Evolutionary conservation across 2,113 vertebrate species (phyloP), one percentile per base, ranked within the genome.

Genomic region (Dolichotis patagonum): DNA sequence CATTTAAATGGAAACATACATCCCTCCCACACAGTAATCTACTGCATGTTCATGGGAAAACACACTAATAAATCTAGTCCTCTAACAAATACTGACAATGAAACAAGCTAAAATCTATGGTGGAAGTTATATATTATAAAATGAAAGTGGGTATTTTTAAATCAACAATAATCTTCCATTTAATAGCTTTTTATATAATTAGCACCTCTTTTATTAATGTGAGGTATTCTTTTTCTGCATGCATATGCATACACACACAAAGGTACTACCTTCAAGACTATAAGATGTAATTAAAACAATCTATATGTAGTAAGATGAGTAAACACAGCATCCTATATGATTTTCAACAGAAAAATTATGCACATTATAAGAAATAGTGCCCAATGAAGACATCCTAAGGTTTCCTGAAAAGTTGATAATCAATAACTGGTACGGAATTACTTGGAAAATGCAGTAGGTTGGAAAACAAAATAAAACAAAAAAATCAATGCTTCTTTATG

Each of bases 11-110:
- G 85, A 95, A 95, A 94, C 22, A 92, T 38, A 90, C 0, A 65
- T 58, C 65, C 6, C 94, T 97, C 95, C 63, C 89, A 85, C 6
- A 69, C 2, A 60, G 49, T 69, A 95, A 88, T 92, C 94, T 52
- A 84, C 85, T 86, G 22, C 24, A 88, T 32, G 63, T n/a, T 82
- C 77, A 92, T 58, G 32, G 43, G 41, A 95, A 95, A 96, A 24
- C 32, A 26, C 56, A 93, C 63, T 90, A 96, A 96, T 89, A 97
- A 94, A 93, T 87, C n/a, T 38, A 86, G 30, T 16, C 49, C 75
- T 22, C 13, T 88, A 58, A 94, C 78, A 96, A 93, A 94, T 54
- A 85, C 17, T 65, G 38, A 35, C 78, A 90, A 94, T 56, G 65
- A 94, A 95, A 88, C 17, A 81, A 16, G 35, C 65, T 83, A 43